Percentiles rank a stretch among this genome's conserved stretches.
Evolutionary conservation across 2,797 vertebrate genomes (phyloP).

Genomic region (Diceros bicornis): DNA sequence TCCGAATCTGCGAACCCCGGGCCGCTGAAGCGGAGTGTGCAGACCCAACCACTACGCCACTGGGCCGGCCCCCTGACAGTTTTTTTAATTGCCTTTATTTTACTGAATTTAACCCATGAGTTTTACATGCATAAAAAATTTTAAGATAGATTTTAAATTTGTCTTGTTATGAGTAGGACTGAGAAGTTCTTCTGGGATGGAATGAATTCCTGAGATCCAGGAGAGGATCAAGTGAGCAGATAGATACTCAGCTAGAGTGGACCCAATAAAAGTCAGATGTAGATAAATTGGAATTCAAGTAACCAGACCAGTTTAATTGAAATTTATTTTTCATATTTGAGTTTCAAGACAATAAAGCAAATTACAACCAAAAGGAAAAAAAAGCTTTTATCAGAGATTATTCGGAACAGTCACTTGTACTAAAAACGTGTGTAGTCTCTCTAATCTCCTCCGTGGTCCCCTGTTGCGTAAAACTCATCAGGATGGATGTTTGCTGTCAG

Average conservation of each 20-base stretch:
- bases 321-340: constrained; percentile 59
- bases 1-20: too few relatives aligned
- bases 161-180: not conserved
- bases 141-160: constrained; percentile 38
- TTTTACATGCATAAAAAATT: not conserved
- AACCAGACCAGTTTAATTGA: constrained; percentile 40
- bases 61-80: not conserved
- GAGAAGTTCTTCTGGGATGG: not conserved
- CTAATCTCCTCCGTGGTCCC: not conserved
- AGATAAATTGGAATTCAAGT: not conserved
- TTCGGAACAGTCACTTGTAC: not conserved
- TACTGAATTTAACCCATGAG: not conserved
- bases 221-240: not conserved
- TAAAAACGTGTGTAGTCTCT: not conserved
- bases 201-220: not conserved
- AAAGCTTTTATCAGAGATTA: not conserved
- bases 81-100: constrained; percentile 25
- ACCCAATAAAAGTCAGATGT: not conserved
- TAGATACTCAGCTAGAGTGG: not conserved
- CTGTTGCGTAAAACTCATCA: not conserved
- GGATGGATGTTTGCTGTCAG: not conserved
- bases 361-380: not conserved
- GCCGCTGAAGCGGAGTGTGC: too few relatives aligned
- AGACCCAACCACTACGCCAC: too few relatives aligned
- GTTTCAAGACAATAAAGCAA: constrained; percentile 55